These are phyloP conservation scores for Drosophila neutralis DNA, from an alignment of 2,888 invertebrate species.

Conservation along the genomic window DNA sequence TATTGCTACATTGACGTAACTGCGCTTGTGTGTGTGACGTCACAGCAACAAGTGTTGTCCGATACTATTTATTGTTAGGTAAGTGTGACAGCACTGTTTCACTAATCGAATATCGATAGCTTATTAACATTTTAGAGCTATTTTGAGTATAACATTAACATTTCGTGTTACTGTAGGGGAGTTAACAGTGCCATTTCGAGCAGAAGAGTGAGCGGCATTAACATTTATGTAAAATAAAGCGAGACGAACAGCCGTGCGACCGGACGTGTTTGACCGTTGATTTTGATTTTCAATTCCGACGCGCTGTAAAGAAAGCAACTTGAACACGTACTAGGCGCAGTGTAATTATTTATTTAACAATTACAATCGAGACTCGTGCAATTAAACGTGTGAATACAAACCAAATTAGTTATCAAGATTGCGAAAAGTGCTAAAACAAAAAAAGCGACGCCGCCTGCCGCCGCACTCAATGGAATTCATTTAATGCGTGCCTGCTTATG, in stretches of 20 bases:
- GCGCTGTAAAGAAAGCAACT: conserved; percentile 43
- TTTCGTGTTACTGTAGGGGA: not conserved
- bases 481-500: conserved; percentile 24
- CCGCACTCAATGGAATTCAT: conserved; percentile 36
- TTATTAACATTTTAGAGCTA: not conserved
- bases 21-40: conserved; percentile 61
- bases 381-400: conserved; percentile 23
- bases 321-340: conserved; percentile 45
- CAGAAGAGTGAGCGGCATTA: conserved; percentile 19
- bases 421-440: conserved; percentile 22
- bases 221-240: conserved; percentile 63
- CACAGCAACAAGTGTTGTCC: conserved; percentile 71
- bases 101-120: conserved; percentile 21
- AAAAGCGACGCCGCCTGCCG: conserved; percentile 44
- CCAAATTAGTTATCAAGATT: conserved; percentile 18
- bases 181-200: conserved; percentile 28
- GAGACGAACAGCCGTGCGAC: conserved; percentile 61
- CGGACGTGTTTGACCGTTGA: conserved; percentile 75
- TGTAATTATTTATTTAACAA: conserved; percentile 34
- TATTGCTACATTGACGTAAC: conserved; percentile 81
- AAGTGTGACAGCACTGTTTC: conserved; percentile 40
- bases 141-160: conserved; percentile 8
- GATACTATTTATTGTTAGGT: conserved; percentile 11
- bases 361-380: conserved; percentile 35
- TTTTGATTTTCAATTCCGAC: conserved; percentile 71